Conservation (phyloP, 1,140 invertebrate species). For the Drosophila chauvacae region DNA sequence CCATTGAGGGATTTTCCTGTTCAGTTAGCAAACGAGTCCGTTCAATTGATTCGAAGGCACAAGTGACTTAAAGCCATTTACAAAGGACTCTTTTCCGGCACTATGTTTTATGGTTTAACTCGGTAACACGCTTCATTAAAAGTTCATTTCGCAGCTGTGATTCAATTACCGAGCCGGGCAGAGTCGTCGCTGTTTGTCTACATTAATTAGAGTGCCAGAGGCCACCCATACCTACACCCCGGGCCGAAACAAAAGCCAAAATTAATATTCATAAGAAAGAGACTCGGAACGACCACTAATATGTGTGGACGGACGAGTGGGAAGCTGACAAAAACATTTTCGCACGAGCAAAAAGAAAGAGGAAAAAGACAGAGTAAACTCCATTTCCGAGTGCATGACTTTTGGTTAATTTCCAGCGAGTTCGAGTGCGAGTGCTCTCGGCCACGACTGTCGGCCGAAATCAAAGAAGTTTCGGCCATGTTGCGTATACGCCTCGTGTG, state of each 20-base stretch:
- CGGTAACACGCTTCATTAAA: slow-evolving; percentile 20
- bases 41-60: neutral
- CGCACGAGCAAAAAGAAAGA: slow-evolving; percentile 58
- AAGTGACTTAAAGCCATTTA: neutral
- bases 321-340: slow-evolving; percentile 69
- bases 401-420: slow-evolving; percentile 60
- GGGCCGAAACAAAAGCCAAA: slow-evolving; percentile 23
- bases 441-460: slow-evolving; percentile 52
- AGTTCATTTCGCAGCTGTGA: slow-evolving; percentile 28
- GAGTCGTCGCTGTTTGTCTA: slow-evolving; percentile 30
- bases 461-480: slow-evolving; percentile 71
- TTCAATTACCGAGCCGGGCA: slow-evolving; percentile 43
- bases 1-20: neutral
- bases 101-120: neutral
- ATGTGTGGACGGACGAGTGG: slow-evolving; percentile 33
- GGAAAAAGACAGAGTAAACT: slow-evolving; percentile 41
- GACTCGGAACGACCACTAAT: slow-evolving; percentile 21
- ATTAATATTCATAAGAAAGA: slow-evolving; percentile 70
- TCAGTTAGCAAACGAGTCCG: slow-evolving; percentile 7
- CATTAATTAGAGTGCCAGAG: slow-evolving; percentile 59
- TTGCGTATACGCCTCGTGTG: slow-evolving; percentile 78
- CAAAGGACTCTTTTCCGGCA: slow-evolving; percentile 1
- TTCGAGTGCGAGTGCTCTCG: slow-evolving; percentile 4
- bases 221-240: neutral
- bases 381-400: slow-evolving; percentile 77